Evolutionary conservation across 2,888 invertebrate genomes (phyloP), one percentile per base, ranked within the genome.

Genomic region (Lacanobia oleracea): DNA sequence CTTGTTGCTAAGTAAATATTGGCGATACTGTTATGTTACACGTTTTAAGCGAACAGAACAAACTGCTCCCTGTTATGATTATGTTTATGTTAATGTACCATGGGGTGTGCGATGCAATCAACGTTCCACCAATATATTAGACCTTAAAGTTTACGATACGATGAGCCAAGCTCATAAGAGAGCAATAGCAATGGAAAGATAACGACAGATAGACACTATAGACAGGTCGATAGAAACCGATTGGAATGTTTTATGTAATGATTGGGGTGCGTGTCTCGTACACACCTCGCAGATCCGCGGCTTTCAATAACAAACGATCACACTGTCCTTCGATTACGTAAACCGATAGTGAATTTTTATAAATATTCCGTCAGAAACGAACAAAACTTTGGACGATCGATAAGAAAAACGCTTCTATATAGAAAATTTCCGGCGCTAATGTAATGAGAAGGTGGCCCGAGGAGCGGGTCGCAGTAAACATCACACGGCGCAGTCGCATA

Each of bases 261-360:
- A 87, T 77, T 82, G 73, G 83, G 84, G 81, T 84, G 84, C 81
- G 87, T 83, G 82, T 84, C 82, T 67, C 74, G 79, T 87, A 86
- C 88, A 88, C 92, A 89, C 90, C 89, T 88, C 83, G 80, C 78
- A 88, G 92, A 92, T 88, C 84, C 83, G 84, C 83, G 85, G 85
- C 89, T 88, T 86, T 88, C 87, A 89, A 91, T 88, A 91, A 92
- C 90, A 93, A 91, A 91, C 86, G 87, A 87, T 85, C 85, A 86
- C 82, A 86, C 85, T 83, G 88, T 91, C 91, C 91, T 91, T 89
- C 89, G 91, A 89, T 95, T 94, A 94, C 94, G 94, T 95, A 95
- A 95, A 95, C 91, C 88, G 77, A 87, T 87, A 86, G 84, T 87
- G 86, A 88, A 89, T 92, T 93, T 94, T 94, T 89, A 91, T 89